Percentiles rank a stretch among this genome's conserved stretches.
These are phyloP conservation scores for Helobdella robusta DNA, from an alignment of 2,888 invertebrate species.

Conservation along the genomic window DNA sequence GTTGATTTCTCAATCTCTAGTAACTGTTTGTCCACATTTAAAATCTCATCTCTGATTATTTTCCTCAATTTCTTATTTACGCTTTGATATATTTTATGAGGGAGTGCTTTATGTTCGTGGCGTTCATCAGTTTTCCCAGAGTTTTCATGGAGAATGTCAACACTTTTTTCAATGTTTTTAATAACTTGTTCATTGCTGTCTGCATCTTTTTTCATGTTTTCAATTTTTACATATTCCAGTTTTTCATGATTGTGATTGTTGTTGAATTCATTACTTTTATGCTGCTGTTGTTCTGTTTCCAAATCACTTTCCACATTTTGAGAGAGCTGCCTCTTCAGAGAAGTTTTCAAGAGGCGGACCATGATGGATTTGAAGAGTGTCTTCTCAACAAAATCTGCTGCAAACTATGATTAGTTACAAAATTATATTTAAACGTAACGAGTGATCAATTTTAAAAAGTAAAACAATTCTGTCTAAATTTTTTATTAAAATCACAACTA, in stretches of 20 bases:
- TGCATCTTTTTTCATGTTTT: neutral
- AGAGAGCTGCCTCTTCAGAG: too few species aligned
- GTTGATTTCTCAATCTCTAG: slow-evolving; percentile 73
- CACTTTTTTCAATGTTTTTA: neutral
- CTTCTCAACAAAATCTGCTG: slow-evolving; percentile 82
- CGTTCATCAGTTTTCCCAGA: too few species aligned
- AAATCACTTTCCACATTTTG: too few species aligned
- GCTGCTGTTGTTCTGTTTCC: too few species aligned
- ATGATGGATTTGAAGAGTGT: slow-evolving; percentile 62
- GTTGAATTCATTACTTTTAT: too few species aligned
- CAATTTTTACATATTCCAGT: neutral
- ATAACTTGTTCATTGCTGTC: neutral
- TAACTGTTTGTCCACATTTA: slow-evolving; percentile 70
- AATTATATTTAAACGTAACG: too few species aligned
- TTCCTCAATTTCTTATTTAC: too few species aligned
- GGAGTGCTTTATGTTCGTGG: too few species aligned
- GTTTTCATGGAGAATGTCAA: too few species aligned
- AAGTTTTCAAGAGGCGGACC: slow-evolving; percentile 35
- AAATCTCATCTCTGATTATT: slow-evolving; percentile 73
- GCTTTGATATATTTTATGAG: too few species aligned
- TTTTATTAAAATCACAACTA: too few species aligned
- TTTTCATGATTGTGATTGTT: neutral
- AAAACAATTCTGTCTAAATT: neutral
- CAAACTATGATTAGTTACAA: slow-evolving; percentile 50
- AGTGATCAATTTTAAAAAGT: too few species aligned